phyloP scores from a whole-genome alignment of 1,140 invertebrate genomes.

The Mizuhopecten yessoensis region DNA sequence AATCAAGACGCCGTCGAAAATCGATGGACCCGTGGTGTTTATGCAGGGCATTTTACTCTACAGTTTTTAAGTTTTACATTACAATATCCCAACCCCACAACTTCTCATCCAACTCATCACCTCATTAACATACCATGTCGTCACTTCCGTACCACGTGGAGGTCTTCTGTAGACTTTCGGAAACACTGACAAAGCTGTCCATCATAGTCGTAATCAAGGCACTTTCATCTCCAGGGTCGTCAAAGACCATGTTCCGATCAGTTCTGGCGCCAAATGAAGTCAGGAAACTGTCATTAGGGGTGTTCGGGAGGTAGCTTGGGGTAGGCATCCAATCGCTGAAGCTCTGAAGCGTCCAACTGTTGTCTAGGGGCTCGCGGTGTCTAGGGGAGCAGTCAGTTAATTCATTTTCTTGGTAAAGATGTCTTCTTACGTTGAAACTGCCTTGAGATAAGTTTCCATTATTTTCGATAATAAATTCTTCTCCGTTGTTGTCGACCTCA shows the following conservation, averaged over 20 bases:
- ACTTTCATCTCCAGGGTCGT: not conserved
- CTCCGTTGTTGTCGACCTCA: not conserved
- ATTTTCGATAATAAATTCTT: not conserved
- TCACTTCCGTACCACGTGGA: conserved; percentile 36
- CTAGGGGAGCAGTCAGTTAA: not conserved
- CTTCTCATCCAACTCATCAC: too few species aligned
- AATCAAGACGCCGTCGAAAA: too few species aligned
- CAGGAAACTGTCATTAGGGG: not conserved
- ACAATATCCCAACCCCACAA: too few species aligned
- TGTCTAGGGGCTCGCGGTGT: not conserved
- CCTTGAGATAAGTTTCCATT: conserved; percentile 4
- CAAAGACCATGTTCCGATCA: not conserved
- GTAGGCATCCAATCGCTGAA: not conserved
- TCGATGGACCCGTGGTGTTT: too few species aligned
- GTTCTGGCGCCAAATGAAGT: not conserved
- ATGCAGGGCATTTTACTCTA: too few species aligned
- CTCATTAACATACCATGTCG: not conserved
- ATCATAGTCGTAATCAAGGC: not conserved
- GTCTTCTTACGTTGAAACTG: not conserved
- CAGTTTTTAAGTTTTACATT: too few species aligned
- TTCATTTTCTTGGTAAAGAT: not conserved
- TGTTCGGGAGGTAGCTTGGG: not conserved
- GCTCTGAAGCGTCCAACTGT: not conserved
- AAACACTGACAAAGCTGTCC: not conserved
- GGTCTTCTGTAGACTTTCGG: not conserved